phyloP scores from a whole-genome alignment of 2,888 invertebrate genomes.

The Orthonychiurus folsomi region DNA sequence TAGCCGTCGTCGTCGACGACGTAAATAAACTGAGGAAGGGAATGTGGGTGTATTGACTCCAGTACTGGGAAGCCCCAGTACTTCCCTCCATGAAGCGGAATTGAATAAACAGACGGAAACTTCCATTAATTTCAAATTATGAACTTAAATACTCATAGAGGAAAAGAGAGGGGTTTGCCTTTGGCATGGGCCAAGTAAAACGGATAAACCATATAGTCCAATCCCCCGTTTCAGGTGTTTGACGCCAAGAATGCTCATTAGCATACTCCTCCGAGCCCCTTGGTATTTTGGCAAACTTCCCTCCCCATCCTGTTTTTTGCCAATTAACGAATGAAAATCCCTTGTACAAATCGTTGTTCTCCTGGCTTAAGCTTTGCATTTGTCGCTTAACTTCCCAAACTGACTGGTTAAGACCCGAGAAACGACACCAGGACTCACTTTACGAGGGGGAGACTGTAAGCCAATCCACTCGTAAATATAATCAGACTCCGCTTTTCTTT shows the following conservation, averaged over 20 bases:
- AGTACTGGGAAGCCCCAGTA: too few relatives aligned
- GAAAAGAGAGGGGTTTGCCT: too few relatives aligned
- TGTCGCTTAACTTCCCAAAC: neutral
- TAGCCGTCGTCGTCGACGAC: too few relatives aligned
- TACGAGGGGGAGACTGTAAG: neutral
- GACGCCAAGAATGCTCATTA: slow-evolving; percentile 37
- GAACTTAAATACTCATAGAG: neutral
- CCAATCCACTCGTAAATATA: neutral
- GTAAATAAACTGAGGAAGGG: too few relatives aligned
- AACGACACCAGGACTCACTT: neutral
- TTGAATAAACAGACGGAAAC: neutral
- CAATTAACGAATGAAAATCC: slow-evolving; percentile 37
- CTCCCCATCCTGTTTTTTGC: slow-evolving; percentile 34
- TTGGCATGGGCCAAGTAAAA: neutral
- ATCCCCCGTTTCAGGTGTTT: slow-evolving; percentile 33
- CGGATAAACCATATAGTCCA: neutral
- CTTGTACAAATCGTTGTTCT: slow-evolving; percentile 9
- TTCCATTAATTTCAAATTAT: neutral
- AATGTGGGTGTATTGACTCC: too few relatives aligned
- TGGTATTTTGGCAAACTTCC: slow-evolving; percentile 26
- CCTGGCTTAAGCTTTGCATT: neutral
- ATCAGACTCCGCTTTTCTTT: neutral
- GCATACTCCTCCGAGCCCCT: slow-evolving; percentile 28
- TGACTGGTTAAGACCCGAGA: neutral
- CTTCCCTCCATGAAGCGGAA: too few relatives aligned